A percentile compares a stretch with the other conserved stretches of the same genome.
phyloP scores from a whole-genome alignment of 2,113 vertebrate species.

The Sylvietta virens region DNA sequence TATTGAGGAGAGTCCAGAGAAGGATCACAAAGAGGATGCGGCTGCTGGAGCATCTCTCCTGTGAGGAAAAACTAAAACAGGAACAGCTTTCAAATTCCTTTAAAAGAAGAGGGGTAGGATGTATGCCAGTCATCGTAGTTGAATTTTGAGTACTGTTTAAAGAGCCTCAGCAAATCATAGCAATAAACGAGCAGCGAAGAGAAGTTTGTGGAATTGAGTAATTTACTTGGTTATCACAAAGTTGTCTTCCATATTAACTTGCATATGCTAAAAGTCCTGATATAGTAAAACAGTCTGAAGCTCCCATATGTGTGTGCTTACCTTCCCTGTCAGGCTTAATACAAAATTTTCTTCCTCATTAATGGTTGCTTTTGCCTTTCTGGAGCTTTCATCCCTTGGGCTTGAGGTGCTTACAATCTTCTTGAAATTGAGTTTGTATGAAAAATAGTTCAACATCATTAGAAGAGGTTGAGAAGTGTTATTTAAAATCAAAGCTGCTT shows the following conservation, averaged over 20 bases:
- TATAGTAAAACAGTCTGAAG: not conserved
- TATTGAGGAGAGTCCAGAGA: not conserved
- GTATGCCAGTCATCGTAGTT: not conserved
- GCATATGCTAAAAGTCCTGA: not conserved
- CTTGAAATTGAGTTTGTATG: not conserved
- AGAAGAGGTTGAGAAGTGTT: not conserved
- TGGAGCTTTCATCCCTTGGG: not conserved
- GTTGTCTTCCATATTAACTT: not conserved
- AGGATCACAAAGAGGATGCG: not conserved
- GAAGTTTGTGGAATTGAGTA: not conserved
- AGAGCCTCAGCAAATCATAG: not conserved
- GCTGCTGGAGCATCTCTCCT: not conserved
- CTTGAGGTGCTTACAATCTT: not conserved
- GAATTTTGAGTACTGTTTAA: constrained; percentile 19
- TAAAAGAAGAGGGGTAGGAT: not conserved
- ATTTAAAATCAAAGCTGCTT: not conserved
- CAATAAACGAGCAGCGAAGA: not conserved
- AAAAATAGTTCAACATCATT: not conserved
- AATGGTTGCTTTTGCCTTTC: not conserved
- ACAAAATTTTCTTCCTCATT: not conserved
- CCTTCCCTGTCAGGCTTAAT: not conserved
- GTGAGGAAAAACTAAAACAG: not conserved
- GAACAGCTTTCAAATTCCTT: not conserved
- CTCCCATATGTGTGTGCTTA: not conserved
- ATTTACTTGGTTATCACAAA: not conserved